A percentile compares a stretch with the other conserved stretches of the same genome.
Conservation (phyloP, 2,888 invertebrate genomes). For the Rhingia rostrata region DNA sequence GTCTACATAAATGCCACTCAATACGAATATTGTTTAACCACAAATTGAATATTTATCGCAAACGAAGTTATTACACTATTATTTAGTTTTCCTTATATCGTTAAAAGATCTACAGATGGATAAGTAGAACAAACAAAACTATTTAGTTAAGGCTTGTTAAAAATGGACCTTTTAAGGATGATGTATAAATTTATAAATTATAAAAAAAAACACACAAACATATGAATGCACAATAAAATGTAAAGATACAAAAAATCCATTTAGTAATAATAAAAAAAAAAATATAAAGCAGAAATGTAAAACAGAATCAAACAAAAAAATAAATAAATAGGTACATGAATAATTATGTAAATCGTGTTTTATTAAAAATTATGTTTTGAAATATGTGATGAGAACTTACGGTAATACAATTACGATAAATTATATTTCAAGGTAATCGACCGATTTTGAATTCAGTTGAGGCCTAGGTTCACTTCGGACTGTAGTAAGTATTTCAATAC, state of each 20-base stretch:
- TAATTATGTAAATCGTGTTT: background rate
- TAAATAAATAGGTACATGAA: conserved; percentile 23
- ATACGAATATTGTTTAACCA: background rate
- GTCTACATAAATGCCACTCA: conserved; percentile 1
- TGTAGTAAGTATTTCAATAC: too few relatives aligned
- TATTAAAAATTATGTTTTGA: background rate
- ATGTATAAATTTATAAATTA: conserved; percentile 44
- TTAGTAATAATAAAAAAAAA: conserved; percentile 20
- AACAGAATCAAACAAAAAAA: conserved; percentile 46
- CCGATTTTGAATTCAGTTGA: too few relatives aligned
- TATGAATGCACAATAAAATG: conserved; percentile 42
- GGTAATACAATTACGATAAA: too few relatives aligned
- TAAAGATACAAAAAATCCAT: conserved; percentile 26
- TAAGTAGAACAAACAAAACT: conserved; percentile 50
- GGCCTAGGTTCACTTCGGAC: too few relatives aligned
- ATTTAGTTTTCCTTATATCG: conserved; percentile 47
- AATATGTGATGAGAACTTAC: too few relatives aligned
- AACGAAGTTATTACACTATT: conserved; percentile 41
- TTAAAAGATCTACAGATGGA: conserved; percentile 23
- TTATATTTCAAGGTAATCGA: too few relatives aligned
- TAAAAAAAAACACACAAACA: conserved; percentile 25
- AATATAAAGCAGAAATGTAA: conserved; percentile 28
- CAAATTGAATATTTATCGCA: conserved; percentile 13
- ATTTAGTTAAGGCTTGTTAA: conserved; percentile 62
- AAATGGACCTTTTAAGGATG: conserved; percentile 54